phyloP scores from a whole-genome alignment of 2,113 vertebrate genomes.

The Guaruba guarouba region DNA sequence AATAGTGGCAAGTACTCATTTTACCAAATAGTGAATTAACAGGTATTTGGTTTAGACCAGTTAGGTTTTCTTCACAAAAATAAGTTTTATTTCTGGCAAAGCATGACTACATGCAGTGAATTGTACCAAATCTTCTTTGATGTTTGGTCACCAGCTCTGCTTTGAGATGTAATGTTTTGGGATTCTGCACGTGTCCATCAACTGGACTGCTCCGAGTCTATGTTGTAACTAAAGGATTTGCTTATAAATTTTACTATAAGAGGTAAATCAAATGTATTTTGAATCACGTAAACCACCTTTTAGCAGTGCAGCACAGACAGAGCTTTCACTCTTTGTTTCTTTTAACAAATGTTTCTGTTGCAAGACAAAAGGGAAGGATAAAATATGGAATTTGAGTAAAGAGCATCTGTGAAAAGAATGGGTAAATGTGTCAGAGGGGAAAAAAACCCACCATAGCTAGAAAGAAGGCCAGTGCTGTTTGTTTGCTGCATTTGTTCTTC shows the following conservation, averaged over 20 bases:
- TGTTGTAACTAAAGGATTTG: not conserved
- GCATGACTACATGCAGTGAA: not conserved
- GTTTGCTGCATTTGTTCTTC: constrained; percentile 25
- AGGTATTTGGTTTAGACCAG: not conserved
- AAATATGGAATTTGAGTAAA: not conserved
- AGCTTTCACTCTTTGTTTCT: not conserved
- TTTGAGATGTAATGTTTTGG: not conserved
- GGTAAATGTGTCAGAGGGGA: not conserved
- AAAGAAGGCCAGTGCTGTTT: not conserved
- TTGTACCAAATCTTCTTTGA: not conserved
- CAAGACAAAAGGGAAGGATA: not conserved
- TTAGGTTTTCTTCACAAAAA: not conserved
- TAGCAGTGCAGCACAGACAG: not conserved
- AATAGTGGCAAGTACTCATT: not conserved
- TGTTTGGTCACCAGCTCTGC: not conserved
- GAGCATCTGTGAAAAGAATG: not conserved
- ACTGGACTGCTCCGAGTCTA: not conserved
- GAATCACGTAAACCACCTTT: not conserved
- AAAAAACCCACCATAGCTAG: not conserved
- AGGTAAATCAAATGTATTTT: not conserved
- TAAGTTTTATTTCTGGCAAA: not conserved
- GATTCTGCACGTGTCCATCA: not conserved
- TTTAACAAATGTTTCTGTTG: not conserved
- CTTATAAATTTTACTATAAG: not conserved
- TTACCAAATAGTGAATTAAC: not conserved